Base-by-base conservation (phyloP, 2,888 invertebrate genomes). In the Caenorhabditis drosophilae region DNA sequence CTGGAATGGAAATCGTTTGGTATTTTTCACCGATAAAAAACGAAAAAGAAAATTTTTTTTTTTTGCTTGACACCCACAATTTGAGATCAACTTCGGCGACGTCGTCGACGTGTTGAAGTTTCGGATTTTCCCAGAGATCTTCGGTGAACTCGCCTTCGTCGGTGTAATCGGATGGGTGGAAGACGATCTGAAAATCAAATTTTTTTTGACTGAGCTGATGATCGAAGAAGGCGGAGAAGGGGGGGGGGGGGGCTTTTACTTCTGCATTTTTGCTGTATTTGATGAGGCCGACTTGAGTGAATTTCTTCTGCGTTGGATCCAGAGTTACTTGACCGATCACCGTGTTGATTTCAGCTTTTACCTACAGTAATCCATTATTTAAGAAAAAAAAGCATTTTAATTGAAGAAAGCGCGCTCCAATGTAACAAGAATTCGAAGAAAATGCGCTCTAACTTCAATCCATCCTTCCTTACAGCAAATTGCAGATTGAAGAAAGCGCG, bases 331-430 rank as follows among this genome's bases (percentile, higher is more conserved):
- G 58, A 12, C 55, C 64, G 18, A 64, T 55, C 11, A 64, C 18
- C 4, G 64, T 59, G 26, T 59, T 59, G 18, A 64, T 64, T 47
- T 64, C 58, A 9, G 64, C 58, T 42, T 64, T 64, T 1, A 56
- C 22, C n/a, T n/a, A n/a, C n/a, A 35, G 31, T 31, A 31, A 6
- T 31, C 7, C 31, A 31, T 6, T 31, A 31, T 31, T n/a, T n/a
- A n/a, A n/a, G n/a, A n/a, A n/a, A n/a, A n/a, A 22, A 11, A 34
- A 34, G 20, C 18, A 38, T 18, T 6, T n/a, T 38, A 38, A 18
- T 20, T 22, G 6, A n/a, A n/a, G n/a, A n/a, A n/a, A n/a, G 7
- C 12, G 54, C 55, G n/a, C n/a, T n/a, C n/a, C n/a, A n/a, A n/a
- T n/a, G n/a, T n/a, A n/a, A n/a, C n/a, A n/a, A n/a, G n/a, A n/a